Evolutionary conservation across 2,888 invertebrate species (phyloP).

Genomic region (Cylloceria caligata): DNA sequence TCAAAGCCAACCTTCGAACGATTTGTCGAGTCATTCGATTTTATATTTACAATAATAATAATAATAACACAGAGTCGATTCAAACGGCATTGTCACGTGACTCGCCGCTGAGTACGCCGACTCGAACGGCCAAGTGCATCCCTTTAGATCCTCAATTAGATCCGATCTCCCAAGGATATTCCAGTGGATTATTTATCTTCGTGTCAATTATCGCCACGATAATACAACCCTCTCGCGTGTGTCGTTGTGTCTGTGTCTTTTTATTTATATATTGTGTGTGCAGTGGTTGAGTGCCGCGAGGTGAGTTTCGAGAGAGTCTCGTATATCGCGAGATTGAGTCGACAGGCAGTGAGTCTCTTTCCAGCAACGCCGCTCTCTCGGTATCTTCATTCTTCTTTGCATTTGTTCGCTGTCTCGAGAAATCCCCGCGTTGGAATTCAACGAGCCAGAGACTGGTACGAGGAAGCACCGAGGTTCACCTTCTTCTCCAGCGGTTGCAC

Average conservation of each 20-base stretch:
- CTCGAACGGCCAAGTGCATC: neutral
- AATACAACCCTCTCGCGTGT: neutral
- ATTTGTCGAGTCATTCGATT: neutral
- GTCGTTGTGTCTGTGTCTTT: neutral
- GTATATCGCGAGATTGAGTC: slow-evolving; percentile 14
- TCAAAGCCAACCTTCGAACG: neutral
- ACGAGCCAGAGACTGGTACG: slow-evolving; percentile 65
- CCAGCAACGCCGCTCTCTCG: neutral
- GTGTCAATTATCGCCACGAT: neutral
- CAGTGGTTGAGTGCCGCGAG: slow-evolving; percentile 7
- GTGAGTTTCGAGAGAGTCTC: neutral
- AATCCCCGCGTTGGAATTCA: neutral
- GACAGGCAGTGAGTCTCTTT: slow-evolving; percentile 26
- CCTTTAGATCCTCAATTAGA: neutral
- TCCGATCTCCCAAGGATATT: neutral
- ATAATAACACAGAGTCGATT: neutral
- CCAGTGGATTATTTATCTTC: slow-evolving; percentile 10
- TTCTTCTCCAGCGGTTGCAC: slow-evolving; percentile 29
- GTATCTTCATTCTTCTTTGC: slow-evolving; percentile 19
- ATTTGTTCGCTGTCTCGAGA: slow-evolving; percentile 17
- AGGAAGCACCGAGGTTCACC: slow-evolving; percentile 63
- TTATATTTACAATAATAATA: neutral
- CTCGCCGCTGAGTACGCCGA: neutral
- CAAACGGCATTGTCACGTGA: neutral
- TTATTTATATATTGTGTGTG: slow-evolving; percentile 13